phyloP scores from a whole-genome alignment of 1,140 invertebrate species.

The Liolophura sinensis region DNA sequence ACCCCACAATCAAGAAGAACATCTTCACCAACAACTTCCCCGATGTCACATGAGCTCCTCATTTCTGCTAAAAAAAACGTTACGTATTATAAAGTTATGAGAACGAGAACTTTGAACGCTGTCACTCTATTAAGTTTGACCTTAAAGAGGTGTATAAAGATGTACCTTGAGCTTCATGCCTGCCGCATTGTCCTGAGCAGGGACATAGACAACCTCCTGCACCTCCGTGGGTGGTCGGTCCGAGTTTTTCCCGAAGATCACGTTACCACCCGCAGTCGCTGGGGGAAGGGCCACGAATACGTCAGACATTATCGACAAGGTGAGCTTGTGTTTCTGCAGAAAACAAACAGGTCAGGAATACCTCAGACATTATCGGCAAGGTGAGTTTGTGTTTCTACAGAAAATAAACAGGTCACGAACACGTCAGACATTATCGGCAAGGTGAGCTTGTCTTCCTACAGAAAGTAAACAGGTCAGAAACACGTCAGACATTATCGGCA shows the following conservation, averaged over 20 bases:
- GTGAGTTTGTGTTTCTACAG: no score
- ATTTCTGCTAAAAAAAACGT: not conserved
- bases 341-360: no score
- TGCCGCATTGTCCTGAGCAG: slow-evolving; percentile 55
- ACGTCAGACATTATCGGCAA: no score
- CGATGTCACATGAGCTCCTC: not conserved
- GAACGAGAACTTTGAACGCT: no score
- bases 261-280: slow-evolving; percentile 63
- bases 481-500: no score
- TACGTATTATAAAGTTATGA: not conserved
- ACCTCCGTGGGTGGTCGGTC: slow-evolving; percentile 73
- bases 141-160: not conserved
- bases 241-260: slow-evolving; percentile 78
- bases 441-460: no score
- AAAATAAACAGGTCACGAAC: no score
- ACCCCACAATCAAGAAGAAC: no score
- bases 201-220: slow-evolving; percentile 72
- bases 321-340: no score
- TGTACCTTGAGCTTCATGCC: slow-evolving; percentile 60
- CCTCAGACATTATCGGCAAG: no score
- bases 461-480: no score
- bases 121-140: not conserved
- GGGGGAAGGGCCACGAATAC: slow-evolving; percentile 76
- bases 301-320: slow-evolving; percentile 52
- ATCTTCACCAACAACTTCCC: no score